Conservation (phyloP, 2,797 vertebrate species). For the Thalassophryne amazonica region DNA sequence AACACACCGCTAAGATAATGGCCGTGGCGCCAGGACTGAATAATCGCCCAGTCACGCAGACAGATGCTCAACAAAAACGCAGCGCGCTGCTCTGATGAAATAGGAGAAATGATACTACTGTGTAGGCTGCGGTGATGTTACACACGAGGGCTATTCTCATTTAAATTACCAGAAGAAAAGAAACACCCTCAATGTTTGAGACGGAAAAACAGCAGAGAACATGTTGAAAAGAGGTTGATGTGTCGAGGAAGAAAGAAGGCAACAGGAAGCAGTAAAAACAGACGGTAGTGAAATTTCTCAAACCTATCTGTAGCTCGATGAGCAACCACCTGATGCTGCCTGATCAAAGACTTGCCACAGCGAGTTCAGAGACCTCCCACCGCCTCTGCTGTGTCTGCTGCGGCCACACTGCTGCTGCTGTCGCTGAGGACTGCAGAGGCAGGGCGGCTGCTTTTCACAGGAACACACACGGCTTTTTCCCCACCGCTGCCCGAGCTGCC, state of each 20-base stretch:
- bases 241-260: neutral
- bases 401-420: too few relatives aligned
- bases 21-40: conserved; percentile 24
- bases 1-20: conserved; percentile 56
- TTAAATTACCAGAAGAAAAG: neutral
- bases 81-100: conserved; percentile 19
- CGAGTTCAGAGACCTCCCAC: conserved; percentile 6
- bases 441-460: too few relatives aligned
- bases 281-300: neutral
- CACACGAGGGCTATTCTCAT: neutral
- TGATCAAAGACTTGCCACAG: conserved; percentile 2
- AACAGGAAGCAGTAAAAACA: neutral
- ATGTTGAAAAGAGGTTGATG: neutral
- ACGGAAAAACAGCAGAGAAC: neutral
- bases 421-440: too few relatives aligned
- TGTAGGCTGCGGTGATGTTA: conserved; percentile 5
- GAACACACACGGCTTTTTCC: too few relatives aligned
- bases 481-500: too few relatives aligned
- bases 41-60: conserved; percentile 38
- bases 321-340: conserved; percentile 31
- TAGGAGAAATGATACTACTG: conserved; percentile 3
- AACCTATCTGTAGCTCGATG: conserved; percentile 22
- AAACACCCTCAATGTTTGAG: neutral
- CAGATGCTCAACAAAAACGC: conserved; percentile 21
- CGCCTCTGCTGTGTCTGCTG: too few relatives aligned